These are phyloP conservation scores for Hydra vulgaris DNA, from an alignment of 30 jellyfish, hydroid and myxozoan genomes.

Conservation along the genomic window DNA sequence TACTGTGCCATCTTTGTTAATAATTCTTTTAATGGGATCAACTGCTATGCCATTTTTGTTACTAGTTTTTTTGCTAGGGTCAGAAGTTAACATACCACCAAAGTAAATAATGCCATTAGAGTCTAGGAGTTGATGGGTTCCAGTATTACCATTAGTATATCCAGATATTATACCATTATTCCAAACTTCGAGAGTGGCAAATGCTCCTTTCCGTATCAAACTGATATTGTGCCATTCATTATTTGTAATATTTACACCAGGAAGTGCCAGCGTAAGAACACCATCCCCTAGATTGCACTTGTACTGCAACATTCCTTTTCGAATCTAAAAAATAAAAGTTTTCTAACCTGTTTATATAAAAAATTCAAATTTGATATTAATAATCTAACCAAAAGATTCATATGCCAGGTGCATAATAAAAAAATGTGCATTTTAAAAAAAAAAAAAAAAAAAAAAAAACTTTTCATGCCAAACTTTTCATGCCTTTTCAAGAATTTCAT, in stretches of 20 bases:
- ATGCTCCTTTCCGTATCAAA: constrained; percentile 45
- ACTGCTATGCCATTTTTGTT: constrained; percentile 30
- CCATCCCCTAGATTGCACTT: constrained; percentile 92
- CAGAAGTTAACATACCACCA: constrained; percentile 73
- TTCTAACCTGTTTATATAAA: too few species aligned
- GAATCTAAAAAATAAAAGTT: constrained; percentile 45
- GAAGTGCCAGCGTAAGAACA: constrained; percentile 36
- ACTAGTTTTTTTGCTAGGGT: background rate
- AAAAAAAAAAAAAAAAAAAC: too few species aligned
- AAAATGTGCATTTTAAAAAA: background rate
- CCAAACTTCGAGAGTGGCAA: constrained; percentile 60
- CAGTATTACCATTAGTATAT: constrained; percentile 53
- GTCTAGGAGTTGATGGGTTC: constrained; percentile 71
- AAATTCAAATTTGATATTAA: background rate
- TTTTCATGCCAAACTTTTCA: too few species aligned
- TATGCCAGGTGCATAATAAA: background rate
- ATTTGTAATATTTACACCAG: constrained; percentile 59
- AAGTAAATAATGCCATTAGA: constrained; percentile 73
- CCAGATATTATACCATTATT: constrained; percentile 37
- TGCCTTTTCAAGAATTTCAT: too few species aligned
- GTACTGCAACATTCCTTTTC: constrained; percentile 52
- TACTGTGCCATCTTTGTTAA: constrained; percentile 18
- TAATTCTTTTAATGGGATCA: background rate
- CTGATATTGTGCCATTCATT: constrained; percentile 81
- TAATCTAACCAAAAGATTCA: background rate